These are phyloP conservation scores for Pollenia griseotomentosa DNA, from an alignment of 2,888 invertebrate species.

Conservation along the genomic window DNA sequence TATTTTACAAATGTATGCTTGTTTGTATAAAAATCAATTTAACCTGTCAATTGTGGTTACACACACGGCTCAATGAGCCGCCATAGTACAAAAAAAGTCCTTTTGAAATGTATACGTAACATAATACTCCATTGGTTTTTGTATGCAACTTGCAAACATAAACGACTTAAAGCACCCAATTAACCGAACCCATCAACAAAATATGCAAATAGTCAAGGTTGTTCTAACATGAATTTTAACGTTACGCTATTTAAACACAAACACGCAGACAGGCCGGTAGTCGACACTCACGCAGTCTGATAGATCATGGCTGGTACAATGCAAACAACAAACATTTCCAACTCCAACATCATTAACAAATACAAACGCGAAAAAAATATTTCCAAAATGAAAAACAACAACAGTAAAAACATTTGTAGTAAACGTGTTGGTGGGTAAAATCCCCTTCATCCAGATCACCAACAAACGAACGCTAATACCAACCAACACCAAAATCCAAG, in stretches of 20 bases:
- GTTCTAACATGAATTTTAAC: conserved; percentile 29
- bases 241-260: conserved; percentile 69
- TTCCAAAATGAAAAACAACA: neutral
- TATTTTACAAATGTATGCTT: neutral
- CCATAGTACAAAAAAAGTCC: neutral
- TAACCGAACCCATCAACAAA: conserved; percentile 46
- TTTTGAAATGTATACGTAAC: conserved; percentile 31
- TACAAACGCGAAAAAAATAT: conserved; percentile 40
- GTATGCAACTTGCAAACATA: conserved; percentile 27
- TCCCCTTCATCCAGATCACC: conserved; percentile 21
- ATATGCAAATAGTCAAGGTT: conserved; percentile 65
- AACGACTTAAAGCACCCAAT: conserved; percentile 66
- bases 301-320: neutral
- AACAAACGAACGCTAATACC: conserved; percentile 30
- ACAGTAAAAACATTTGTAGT: conserved; percentile 23
- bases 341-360: conserved; percentile 47
- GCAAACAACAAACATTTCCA: conserved; percentile 1
- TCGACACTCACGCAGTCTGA: conserved; percentile 2
- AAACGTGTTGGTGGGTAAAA: conserved; percentile 23
- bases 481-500: conserved; percentile 52
- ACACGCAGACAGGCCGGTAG: conserved; percentile 30
- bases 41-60: conserved; percentile 67
- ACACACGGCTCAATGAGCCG: conserved; percentile 41
- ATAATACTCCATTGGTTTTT: conserved; percentile 4
- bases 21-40: conserved; percentile 61